Evolutionary conservation across 1,140 invertebrate genomes (phyloP).

Genomic region (Apis laboriosa): DNA sequence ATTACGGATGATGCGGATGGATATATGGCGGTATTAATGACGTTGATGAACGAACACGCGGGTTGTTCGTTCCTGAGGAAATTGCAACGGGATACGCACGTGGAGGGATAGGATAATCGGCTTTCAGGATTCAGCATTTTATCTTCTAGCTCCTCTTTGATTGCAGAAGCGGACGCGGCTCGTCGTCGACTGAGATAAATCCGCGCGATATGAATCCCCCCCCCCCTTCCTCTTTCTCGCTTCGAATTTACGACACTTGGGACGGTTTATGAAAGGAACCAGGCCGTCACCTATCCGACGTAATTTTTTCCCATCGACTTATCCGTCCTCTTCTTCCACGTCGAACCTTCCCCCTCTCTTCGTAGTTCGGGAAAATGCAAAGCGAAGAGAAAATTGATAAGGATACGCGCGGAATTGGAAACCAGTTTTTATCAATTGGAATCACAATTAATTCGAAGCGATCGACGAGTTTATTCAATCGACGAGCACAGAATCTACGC

Average conservation of each 20-base stretch:
- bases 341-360: no score
- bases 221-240: not conserved
- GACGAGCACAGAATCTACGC: no score
- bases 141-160: constrained; percentile 53
- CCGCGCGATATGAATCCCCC: constrained; percentile 34
- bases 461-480: no score
- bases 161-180: constrained; percentile 42
- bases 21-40: constrained; percentile 59
- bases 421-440: not conserved
- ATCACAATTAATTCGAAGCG: no score
- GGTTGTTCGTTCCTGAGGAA: constrained; percentile 28
- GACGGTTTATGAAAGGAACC: constrained; percentile 32
- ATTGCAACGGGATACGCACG: constrained; percentile 47
- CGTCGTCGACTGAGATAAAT: constrained; percentile 54
- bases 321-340: not conserved
- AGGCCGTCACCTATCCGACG: not conserved
- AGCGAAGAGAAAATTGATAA: not conserved
- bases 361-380: not conserved
- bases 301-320: not conserved
- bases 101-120: constrained; percentile 45
- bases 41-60: constrained; percentile 3
- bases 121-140: constrained; percentile 51
- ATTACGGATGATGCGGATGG: constrained; percentile 28
- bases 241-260: constrained; percentile 51
- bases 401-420: no score